These are phyloP conservation scores for Platichthys stellatus DNA, from an alignment of 2,113 vertebrate species.

Conservation along the genomic window DNA sequence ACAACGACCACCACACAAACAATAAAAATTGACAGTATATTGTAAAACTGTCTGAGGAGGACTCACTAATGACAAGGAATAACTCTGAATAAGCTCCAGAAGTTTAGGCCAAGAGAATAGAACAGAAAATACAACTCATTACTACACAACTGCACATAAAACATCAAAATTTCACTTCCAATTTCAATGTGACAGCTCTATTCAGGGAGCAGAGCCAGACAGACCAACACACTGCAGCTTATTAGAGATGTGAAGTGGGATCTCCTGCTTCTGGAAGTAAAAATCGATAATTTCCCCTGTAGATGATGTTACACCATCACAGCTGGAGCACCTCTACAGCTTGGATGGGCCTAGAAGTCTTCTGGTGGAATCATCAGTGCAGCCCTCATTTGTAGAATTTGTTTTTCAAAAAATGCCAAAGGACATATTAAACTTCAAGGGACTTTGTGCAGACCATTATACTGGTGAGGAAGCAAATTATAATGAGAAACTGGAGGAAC, in stretches of 20 bases:
- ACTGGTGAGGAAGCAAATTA: not conserved
- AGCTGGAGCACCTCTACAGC: not conserved
- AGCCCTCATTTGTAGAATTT: not conserved
- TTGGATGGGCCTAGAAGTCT: not conserved
- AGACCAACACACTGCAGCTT: not conserved
- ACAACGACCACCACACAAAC: no score
- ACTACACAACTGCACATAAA: no score
- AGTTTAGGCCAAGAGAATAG: no score
- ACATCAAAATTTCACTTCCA: no score
- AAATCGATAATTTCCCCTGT: not conserved
- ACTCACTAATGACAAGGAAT: no score
- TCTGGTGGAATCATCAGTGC: not conserved
- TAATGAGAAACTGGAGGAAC: constrained; percentile 3
- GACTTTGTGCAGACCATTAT: constrained; percentile 6
- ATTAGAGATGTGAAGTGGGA: not conserved
- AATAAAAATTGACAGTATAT: no score
- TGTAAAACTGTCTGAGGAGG: no score
- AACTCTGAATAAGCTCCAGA: no score
- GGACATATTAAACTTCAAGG: not conserved
- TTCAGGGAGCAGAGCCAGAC: not conserved
- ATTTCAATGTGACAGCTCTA: no score
- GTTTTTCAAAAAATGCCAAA: not conserved
- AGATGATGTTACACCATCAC: not conserved
- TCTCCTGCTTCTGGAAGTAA: not conserved
- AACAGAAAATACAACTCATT: no score